Conservation (phyloP, 2,797 vertebrate genomes). For the Fundulus diaphanus region DNA sequence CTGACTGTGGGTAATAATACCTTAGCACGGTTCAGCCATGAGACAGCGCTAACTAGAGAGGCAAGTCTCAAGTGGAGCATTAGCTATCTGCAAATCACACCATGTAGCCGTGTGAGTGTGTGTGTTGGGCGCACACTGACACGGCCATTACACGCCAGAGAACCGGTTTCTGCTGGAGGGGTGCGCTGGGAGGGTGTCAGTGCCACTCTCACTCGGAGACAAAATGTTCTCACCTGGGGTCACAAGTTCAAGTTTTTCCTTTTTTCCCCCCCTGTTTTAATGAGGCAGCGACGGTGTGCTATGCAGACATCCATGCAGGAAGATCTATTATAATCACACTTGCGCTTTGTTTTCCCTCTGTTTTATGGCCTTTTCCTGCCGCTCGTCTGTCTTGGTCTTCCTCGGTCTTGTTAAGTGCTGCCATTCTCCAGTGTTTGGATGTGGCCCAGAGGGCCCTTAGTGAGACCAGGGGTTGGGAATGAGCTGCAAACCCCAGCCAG, state of each 20-base stretch:
- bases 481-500: conserved; percentile 72
- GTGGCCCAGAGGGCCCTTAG: conserved; percentile 85
- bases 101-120: conserved; percentile 33
- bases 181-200: conserved; percentile 53
- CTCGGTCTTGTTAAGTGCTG: conserved; percentile 78
- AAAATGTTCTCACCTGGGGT: conserved; percentile 68
- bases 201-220: conserved; percentile 67
- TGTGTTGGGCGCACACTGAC: too few relatives aligned
- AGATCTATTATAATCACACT: conserved; percentile 71
- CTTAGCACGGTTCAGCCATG: conserved; percentile 67
- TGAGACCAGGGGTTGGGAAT: conserved; percentile 79
- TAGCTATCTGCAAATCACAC: conserved; percentile 78
- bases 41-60: conserved; percentile 75
- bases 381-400: conserved; percentile 74
- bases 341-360: conserved; percentile 77
- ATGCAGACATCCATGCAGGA: conserved; percentile 65
- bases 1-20: conserved; percentile 74
- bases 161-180: conserved; percentile 49
- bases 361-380: conserved; percentile 73
- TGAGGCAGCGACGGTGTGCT: conserved; percentile 68
- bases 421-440: conserved; percentile 80
- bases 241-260: conserved; percentile 76
- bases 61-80: conserved; percentile 78
- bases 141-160: conserved; percentile 58
- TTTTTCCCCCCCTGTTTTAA: conserved; percentile 60